These are phyloP conservation scores for Ichneumoninae sp. DNA, from an alignment of 2,888 invertebrate genomes.

Conservation along the genomic window DNA sequence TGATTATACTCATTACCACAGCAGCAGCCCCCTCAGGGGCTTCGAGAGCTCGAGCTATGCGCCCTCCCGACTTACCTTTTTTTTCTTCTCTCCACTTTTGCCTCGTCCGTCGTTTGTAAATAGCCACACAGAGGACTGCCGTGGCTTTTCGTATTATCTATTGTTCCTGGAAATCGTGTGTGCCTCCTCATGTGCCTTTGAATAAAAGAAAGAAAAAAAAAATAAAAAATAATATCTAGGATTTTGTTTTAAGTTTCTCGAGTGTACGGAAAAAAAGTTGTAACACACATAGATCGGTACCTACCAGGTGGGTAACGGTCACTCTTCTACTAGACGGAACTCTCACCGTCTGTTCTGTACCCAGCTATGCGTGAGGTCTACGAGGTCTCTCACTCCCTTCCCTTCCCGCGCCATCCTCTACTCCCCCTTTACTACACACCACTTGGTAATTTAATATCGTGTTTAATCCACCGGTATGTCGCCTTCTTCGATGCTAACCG, in stretches of 20 bases:
- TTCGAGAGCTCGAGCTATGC: slow-evolving; percentile 48
- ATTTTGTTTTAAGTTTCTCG: slow-evolving; percentile 7
- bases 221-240: neutral
- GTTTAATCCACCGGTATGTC: slow-evolving; percentile 56
- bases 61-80: slow-evolving; percentile 39
- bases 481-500: slow-evolving; percentile 51
- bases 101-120: slow-evolving; percentile 63
- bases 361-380: slow-evolving; percentile 56
- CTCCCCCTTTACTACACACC: slow-evolving; percentile 39
- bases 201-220: neutral
- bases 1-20: slow-evolving; percentile 83
- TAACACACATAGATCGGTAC: neutral
- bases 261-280: neutral
- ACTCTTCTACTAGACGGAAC: slow-evolving; percentile 39
- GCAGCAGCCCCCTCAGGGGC: slow-evolving; percentile 35
- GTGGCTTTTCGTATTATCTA: slow-evolving; percentile 62
- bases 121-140: slow-evolving; percentile 58
- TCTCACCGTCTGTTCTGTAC: slow-evolving; percentile 32
- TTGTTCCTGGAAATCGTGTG: slow-evolving; percentile 77
- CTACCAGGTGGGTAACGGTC: slow-evolving; percentile 54
- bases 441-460: slow-evolving; percentile 48
- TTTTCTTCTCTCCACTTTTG: slow-evolving; percentile 27
- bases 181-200: neutral
- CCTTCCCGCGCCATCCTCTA: slow-evolving; percentile 9
- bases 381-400: slow-evolving; percentile 39